Conservation (phyloP, 1,140 invertebrate species). For the Drosophila obscura region DNA sequence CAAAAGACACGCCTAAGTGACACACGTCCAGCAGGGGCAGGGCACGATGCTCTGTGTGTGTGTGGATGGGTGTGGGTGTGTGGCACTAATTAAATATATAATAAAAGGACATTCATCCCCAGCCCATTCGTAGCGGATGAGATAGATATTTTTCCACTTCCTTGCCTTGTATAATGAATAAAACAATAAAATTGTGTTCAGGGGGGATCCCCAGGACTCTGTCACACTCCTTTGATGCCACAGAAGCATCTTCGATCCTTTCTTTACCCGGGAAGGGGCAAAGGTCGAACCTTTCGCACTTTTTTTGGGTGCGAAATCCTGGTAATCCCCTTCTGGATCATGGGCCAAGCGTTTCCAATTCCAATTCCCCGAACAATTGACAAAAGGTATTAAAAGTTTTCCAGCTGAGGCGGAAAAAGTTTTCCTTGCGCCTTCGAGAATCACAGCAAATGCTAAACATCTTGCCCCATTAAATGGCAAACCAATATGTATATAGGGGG, state of each 20-base stretch:
- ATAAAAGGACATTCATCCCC: conserved; percentile 9
- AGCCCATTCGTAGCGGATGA: too few species aligned
- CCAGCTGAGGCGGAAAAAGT: conserved; percentile 57
- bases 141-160: too few species aligned
- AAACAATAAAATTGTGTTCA: too few species aligned
- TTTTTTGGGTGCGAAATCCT: conserved; percentile 25
- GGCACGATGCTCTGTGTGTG: neutral
- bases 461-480: conserved; percentile 70
- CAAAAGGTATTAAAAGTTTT: conserved; percentile 80
- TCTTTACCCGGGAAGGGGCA: too few species aligned
- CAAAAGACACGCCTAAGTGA: conserved; percentile 68
- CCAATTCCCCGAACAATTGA: conserved; percentile 67
- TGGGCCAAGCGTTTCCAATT: conserved; percentile 39
- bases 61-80: conserved; percentile 8
- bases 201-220: too few species aligned
- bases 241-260: too few species aligned
- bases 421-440: conserved; percentile 47
- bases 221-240: too few species aligned
- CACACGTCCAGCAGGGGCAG: conserved; percentile 27
- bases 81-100: conserved; percentile 73
- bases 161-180: too few species aligned
- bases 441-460: conserved; percentile 72
- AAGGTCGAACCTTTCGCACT: conserved; percentile 1
- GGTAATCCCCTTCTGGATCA: conserved; percentile 36
- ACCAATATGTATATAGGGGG: conserved; percentile 49